Evolutionary conservation across 2,113 vertebrate genomes (phyloP), one percentile per base, ranked within the genome.

Genomic region (Salvator merianae): DNA sequence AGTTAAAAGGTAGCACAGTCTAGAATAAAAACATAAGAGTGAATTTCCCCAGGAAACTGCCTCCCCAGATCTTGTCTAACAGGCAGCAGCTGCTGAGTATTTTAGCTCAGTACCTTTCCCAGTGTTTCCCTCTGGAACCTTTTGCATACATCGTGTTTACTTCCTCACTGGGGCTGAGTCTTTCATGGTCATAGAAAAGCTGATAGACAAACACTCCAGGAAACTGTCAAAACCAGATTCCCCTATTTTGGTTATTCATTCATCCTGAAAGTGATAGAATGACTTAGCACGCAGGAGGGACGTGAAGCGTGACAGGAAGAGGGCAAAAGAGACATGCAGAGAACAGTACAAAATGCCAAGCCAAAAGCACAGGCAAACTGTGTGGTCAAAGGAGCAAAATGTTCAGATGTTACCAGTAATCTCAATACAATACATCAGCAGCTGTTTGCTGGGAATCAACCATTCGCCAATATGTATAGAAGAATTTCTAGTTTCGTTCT

Each of bases 291-390:
- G 5, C 3, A 86, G 86, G 75, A 75, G 77, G 80, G 87, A 63
- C 40, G 3, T 3, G 69, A 71, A 82, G 68, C n/a, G 20, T 32
- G 22, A 83, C 62, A 79, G 38, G 71, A 40, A 89, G 84, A 91
- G 92, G 92, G 90, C 92, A 93, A 93, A 92, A 86, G 87, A 90
- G 89, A 85, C 87, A 93, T 93, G 82, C 88, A 85, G 14, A 55
- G 30, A 63, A 77, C 89, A 62, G 55, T 81, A 69, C 0, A 47
- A 68, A 70, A 71, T 86, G 79, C 84, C 16, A 77, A 80, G 28
- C 43, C 80, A 72, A 30, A 40, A 32, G 1, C 81, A 3, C 1
- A 87, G 82, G 63, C 77, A 81, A 90, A 84, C 0, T 0, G 82
- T 38, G 0, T 68, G 68, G 40, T 50, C 63, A 79, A 69, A 72